Percentiles rank a stretch among this genome's conserved stretches.
phyloP scores from a whole-genome alignment of 1,140 invertebrate species.

The Cydia fagiglandana region DNA sequence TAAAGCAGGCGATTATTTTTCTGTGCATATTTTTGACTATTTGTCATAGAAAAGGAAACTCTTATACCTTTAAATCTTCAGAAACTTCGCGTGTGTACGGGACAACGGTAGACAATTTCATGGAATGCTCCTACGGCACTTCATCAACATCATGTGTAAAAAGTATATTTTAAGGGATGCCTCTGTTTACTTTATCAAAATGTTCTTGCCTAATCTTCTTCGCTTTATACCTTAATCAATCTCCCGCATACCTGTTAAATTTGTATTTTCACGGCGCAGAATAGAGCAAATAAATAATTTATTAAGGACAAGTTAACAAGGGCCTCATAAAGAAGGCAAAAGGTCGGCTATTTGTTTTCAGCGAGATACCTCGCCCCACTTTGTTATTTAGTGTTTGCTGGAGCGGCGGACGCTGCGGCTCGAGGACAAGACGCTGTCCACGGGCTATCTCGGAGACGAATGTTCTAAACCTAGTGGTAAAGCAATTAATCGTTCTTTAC shows the following conservation, averaged over 20 bases:
- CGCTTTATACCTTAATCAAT: conserved; percentile 18
- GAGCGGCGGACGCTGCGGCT: conserved; percentile 48
- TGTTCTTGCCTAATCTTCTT: not conserved
- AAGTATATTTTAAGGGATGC: not conserved
- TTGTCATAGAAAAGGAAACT: too few relatives aligned
- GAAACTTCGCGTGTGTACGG: too few relatives aligned
- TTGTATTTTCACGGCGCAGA: conserved; percentile 44
- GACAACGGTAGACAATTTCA: too few relatives aligned
- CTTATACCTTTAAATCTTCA: too few relatives aligned
- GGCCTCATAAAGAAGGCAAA: conserved; percentile 77
- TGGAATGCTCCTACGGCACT: too few relatives aligned
- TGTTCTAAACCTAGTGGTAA: not conserved
- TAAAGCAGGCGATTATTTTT: too few relatives aligned
- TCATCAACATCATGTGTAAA: too few relatives aligned
- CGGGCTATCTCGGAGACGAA: conserved; percentile 33
- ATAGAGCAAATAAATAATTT: conserved; percentile 73
- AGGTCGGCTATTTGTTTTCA: conserved; percentile 76
- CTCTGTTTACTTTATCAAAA: not conserved
- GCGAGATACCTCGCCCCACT: conserved; percentile 62
- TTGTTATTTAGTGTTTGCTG: conserved; percentile 65
- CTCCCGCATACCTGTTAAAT: conserved; percentile 43
- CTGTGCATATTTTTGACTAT: too few relatives aligned
- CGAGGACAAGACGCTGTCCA: conserved; percentile 39
- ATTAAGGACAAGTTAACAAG: conserved; percentile 78
- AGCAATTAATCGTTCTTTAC: not conserved